Base-by-base conservation (phyloP, 2,888 invertebrate genomes). In the Cryptophagus acutangulus region DNA sequence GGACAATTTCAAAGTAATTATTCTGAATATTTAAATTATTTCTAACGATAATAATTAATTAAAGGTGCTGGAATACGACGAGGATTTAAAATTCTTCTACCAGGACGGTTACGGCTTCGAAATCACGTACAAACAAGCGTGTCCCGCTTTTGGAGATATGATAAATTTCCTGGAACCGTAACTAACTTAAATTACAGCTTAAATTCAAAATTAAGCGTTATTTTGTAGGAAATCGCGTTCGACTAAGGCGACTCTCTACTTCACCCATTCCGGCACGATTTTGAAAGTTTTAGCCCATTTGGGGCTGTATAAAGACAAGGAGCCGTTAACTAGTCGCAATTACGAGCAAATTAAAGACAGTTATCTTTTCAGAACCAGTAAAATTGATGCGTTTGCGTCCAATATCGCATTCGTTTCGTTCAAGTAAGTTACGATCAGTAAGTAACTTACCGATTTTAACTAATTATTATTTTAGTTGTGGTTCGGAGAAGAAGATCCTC, bases 251-350 rank as follows among this genome's bases (percentile, higher is more conserved):
- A 75, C 78, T 17, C 78, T 83, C 49, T 81, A 87, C 56, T 90
- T 90, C 61, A 79, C 87, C 1, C 90, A 91, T 69, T 89, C 89
- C 1, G 90, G 90, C 2, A 82, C 88, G 1, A 60, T 90, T 29
- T 68, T 90, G 17, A 91, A 90, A 70, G 64, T 87, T 36, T 59
- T 88, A 33, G 76, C 85, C 1, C 78, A 84, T 54, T 65, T 90
- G 48, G 81, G 82, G 9, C 70, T 91, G 5, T 87, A 83, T 55
- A 79, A 77, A 60, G 87, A 89, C 33, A 59, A 73, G 1, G 46
- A 67, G 2, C 76, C 74, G 17, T 69, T 89, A 31, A 75, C 68
- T n/a, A 78, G 80, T 25, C 69, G 76, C 43, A 68, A 66, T 62
- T 71, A 74, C 17, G 58, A 62, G 24, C 62, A 62, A 35, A 57